phyloP scores from a whole-genome alignment of 2,888 invertebrate genomes.

The Latheticus oryzae region DNA sequence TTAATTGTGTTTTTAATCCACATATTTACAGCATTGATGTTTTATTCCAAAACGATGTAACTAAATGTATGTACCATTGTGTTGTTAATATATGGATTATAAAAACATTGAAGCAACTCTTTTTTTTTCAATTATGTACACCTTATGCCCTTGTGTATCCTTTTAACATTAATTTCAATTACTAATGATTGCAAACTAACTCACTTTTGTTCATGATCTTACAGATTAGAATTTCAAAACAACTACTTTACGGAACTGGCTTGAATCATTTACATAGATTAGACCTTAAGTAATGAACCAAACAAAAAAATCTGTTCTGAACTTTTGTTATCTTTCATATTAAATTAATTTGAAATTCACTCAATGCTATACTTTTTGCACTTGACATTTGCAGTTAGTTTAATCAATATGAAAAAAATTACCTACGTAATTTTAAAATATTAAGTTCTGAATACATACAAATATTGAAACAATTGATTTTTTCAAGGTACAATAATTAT shows the following conservation, averaged over 20 bases:
- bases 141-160: slow-evolving; percentile 30
- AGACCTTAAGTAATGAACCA: slow-evolving; percentile 16
- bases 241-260: background rate
- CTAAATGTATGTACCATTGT: slow-evolving; percentile 56
- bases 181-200: slow-evolving; percentile 4
- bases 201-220: background rate
- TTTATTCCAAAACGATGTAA: slow-evolving; percentile 44
- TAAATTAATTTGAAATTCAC: no score
- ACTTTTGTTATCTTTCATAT: no score
- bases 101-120: slow-evolving; percentile 50
- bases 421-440: no score
- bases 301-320: no score
- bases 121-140: slow-evolving; percentile 16
- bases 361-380: no score
- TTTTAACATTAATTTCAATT: slow-evolving; percentile 4
- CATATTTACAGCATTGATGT: slow-evolving; percentile 62
- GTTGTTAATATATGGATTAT: slow-evolving; percentile 65
- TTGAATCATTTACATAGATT: slow-evolving; percentile 6
- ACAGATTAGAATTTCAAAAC: no score
- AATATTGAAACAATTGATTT: no score
- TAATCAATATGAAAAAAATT: no score
- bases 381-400: no score
- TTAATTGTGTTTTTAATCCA: slow-evolving; percentile 59
- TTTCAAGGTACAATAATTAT: no score
- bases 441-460: no score